These are phyloP conservation scores for Connochaetes taurinus DNA, from an alignment of 2,113 vertebrate genomes.

Conservation along the genomic window DNA sequence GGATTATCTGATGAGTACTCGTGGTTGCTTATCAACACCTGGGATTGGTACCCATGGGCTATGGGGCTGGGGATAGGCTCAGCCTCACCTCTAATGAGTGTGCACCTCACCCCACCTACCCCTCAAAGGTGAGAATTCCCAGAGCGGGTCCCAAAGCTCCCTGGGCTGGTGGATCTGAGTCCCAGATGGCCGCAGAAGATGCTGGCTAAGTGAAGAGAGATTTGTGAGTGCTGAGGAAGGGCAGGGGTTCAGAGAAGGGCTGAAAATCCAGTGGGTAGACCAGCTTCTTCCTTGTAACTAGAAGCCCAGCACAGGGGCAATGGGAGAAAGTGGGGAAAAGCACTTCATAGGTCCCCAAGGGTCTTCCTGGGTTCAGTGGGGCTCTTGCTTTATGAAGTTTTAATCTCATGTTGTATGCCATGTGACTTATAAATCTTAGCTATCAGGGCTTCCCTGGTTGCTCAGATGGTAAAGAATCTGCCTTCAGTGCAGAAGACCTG, in stretches of 20 bases:
- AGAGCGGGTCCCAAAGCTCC: accelerated
- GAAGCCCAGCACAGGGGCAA: neutral
- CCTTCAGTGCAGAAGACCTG: accelerated
- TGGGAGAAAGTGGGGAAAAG: neutral
- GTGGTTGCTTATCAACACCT: neutral
- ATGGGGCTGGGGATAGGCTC: neutral
- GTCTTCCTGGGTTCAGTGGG: neutral
- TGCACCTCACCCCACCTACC: accelerated
- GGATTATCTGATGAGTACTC: neutral
- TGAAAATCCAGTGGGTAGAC: accelerated
- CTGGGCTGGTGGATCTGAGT: neutral
- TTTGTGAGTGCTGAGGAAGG: too few species aligned
- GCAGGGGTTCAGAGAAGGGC: neutral
- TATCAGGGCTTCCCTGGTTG: neutral
- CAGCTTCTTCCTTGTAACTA: neutral
- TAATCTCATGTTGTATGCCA: neutral
- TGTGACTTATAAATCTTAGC: neutral
- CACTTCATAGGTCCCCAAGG: neutral
- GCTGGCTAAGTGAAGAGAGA: neutral
- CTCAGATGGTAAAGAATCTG: neutral
- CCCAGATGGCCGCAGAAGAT: neutral
- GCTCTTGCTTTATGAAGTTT: neutral
- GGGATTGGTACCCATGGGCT: neutral
- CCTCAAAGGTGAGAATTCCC: neutral
- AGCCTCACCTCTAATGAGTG: neutral